Conservation (phyloP, 1,140 invertebrate genomes). For the Dreissena rostriformis region DNA sequence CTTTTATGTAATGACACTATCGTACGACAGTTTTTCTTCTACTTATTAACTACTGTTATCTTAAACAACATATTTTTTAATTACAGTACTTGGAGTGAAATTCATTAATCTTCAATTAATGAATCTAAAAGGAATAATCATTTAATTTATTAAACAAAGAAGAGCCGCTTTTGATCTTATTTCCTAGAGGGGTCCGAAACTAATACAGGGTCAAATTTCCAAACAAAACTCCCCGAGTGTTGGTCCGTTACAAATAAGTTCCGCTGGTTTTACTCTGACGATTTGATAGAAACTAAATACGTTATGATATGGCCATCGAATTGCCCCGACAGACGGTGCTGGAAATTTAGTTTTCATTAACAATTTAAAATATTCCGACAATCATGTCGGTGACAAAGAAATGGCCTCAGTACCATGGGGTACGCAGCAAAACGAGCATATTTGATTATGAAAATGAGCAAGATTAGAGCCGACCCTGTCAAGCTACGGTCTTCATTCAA, state of each 20-base stretch:
- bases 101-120: no score
- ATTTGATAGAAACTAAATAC: slow-evolving; percentile 30
- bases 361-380: slow-evolving; percentile 53
- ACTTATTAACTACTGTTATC: no score
- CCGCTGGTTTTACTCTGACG: slow-evolving; percentile 24
- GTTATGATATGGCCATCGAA: slow-evolving; percentile 44
- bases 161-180: no score
- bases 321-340: slow-evolving; percentile 49
- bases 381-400: slow-evolving; percentile 54
- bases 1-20: no score
- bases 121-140: no score
- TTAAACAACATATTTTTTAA: no score
- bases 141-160: no score
- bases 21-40: no score
- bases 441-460: slow-evolving; percentile 58
- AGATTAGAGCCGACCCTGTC: slow-evolving; percentile 31
- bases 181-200: no score
- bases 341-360: slow-evolving; percentile 57
- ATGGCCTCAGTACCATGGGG: slow-evolving; percentile 45
- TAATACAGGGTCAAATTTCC: no score
- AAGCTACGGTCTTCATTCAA: no score
- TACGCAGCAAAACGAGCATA: slow-evolving; percentile 53
- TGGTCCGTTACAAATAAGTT: slow-evolving; percentile 35
- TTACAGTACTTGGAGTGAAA: no score
- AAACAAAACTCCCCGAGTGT: not conserved